Evolutionary conservation across 2,888 invertebrate species (phyloP), one percentile per base, ranked within the genome.

Genomic region (Chloroclystis v-ata): DNA sequence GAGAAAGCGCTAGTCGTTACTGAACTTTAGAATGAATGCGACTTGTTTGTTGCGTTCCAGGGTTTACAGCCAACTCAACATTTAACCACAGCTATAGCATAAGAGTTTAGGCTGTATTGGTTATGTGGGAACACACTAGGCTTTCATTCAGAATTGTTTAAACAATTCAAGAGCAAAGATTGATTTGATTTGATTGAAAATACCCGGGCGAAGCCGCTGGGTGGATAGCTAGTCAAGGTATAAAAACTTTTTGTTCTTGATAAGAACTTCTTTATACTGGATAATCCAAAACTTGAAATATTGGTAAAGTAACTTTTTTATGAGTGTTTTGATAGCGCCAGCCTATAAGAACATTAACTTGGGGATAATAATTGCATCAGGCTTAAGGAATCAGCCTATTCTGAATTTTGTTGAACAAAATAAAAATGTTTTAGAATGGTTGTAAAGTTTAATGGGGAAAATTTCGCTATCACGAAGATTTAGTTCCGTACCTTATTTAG

Each of bases 21-120:
- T n/a, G 44, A 55, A 56, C 52, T 59, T 59, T 46, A 45, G 46
- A 60, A 61, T 59, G 47, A 56, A 61, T 59, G 59, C 26, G 60
- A 59, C 60, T 61, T 61, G 60, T 61, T 61, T 59, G 60, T 59
- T 61, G 45, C 41, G 53, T 49, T 47, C 51, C 43, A 49, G 37
- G 45, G 35, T 28, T 42, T 42, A 42, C 30, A 38, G 28, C n/a
- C n/a, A n/a, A n/a, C n/a, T n/a, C n/a, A n/a, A n/a, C n/a, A n/a
- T n/a, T n/a, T n/a, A n/a, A n/a, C n/a, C n/a, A n/a, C n/a, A n/a
- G n/a, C n/a, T n/a, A n/a, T n/a, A n/a, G n/a, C n/a, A n/a, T n/a
- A n/a, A n/a, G n/a, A n/a, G n/a, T n/a, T n/a, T n/a, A n/a, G n/a
- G n/a, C n/a, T n/a, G n/a, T n/a, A n/a, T n/a, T n/a, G n/a, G n/a